A percentile compares a stretch with the other conserved stretches of the same genome.
These are phyloP conservation scores for Agriopis marginaria DNA, from an alignment of 2,888 invertebrate genomes.

Conservation along the genomic window DNA sequence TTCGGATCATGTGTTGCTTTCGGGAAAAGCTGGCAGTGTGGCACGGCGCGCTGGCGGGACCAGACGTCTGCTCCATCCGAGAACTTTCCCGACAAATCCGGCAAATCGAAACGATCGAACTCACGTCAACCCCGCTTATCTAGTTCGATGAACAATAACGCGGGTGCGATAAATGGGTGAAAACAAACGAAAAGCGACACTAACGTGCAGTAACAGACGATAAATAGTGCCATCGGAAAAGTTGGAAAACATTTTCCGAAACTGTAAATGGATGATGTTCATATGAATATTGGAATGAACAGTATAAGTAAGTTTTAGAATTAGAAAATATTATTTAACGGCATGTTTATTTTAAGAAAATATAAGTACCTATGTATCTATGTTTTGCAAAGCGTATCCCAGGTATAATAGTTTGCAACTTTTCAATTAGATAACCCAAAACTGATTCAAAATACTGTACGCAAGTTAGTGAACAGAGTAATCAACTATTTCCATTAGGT, in stretches of 20 bases:
- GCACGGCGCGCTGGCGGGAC: constrained; percentile 60
- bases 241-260: constrained; percentile 49
- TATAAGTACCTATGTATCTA: background rate
- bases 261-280: constrained; percentile 69
- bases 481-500: background rate
- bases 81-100: constrained; percentile 29
- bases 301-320: constrained; percentile 70
- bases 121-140: constrained; percentile 55
- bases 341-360: background rate
- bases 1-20: constrained; percentile 81
- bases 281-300: constrained; percentile 78
- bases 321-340: background rate
- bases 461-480: no score
- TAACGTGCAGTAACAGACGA: constrained; percentile 42
- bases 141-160: constrained; percentile 63
- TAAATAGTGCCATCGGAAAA: constrained; percentile 51
- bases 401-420: background rate
- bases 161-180: constrained; percentile 56
- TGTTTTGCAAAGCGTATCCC: background rate
- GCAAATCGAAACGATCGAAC: constrained; percentile 40
- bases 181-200: constrained; percentile 57
- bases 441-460: background rate
- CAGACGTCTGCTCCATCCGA: constrained; percentile 56
- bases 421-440: background rate
- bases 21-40: constrained; percentile 68